Evolutionary conservation across 2,797 vertebrate genomes (phyloP), one percentile per base, ranked within the genome.

Genomic region (Sylvilagus floridanus): DNA sequence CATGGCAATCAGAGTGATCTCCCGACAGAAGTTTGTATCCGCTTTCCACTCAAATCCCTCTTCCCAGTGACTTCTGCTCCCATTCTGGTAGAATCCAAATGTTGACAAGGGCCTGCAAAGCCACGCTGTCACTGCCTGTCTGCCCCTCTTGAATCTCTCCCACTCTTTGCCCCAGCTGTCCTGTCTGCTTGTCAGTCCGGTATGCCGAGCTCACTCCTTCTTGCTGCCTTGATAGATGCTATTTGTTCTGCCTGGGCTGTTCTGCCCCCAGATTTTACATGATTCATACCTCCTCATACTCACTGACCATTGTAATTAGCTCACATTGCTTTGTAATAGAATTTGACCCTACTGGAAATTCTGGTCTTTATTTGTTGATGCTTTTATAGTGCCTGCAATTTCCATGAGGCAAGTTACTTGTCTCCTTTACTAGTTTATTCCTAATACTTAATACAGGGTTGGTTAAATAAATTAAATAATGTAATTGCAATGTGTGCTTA

Each of bases 401-500:
- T 93, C 57, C 42, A 54, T 1, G 35, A 93, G n/a, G 19, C 4
- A 8, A 75, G 42, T 17, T 42, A 60, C 50, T 71, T 77, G 9
- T 86, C 28, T 90, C 83, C 71, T 87, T 89, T 16, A 72, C 65
- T 66, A 37, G 7, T 81, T 79, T 87, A 86, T 84, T 65, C 28
- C 12, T 16, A 37, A 65, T 62, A 57, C n/a, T 88, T 89, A 88
- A 69, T 69, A 5, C 19, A 91, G 37, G 35, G 4, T 37, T 57
- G 16, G 35, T n/a, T 62, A 60, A 69, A 76, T 85, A 90, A 78
- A 85, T 92, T 81, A 75, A 77, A 37, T 52, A 84, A 42, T 35
- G 89, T 92, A 94, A 60, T 66, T 65, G 60, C 75, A 68, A 21
- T 26, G 47, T 84, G 95, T 93, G 30, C 75, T 82, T 84, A 71